phyloP scores from a whole-genome alignment of 2,113 vertebrate genomes.

The Ovis canadensis region DNA sequence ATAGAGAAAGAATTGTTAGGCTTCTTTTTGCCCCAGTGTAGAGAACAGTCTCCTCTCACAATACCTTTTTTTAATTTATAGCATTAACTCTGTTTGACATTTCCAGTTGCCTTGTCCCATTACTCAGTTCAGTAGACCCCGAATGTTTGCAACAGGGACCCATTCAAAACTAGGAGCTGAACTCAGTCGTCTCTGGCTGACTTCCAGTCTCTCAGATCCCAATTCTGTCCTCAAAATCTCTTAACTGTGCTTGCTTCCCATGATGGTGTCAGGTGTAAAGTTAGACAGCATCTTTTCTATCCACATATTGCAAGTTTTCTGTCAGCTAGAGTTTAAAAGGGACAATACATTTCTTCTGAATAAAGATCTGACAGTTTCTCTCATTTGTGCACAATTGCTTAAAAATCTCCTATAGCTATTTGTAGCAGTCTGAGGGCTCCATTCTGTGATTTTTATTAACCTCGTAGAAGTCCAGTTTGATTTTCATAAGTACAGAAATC shows the following conservation, averaged over 20 bases:
- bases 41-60: neutral
- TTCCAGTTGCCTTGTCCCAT: neutral
- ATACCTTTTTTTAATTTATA: neutral
- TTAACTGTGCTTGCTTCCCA: too few relatives aligned
- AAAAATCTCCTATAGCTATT: neutral
- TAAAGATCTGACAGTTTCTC: neutral
- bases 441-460: neutral
- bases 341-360: neutral
- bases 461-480: neutral
- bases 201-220: neutral
- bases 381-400: neutral
- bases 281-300: neutral
- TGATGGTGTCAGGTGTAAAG: neutral
- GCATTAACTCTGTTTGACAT: neutral
- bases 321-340: neutral
- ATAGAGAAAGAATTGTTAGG: neutral
- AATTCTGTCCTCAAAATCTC: neutral
- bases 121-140: neutral
- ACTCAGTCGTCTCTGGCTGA: neutral
- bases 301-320: neutral
- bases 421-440: neutral
- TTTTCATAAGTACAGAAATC: neutral
- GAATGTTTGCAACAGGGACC: neutral
- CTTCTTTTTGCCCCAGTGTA: neutral
- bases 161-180: neutral